Base-by-base conservation (phyloP, 2,797 vertebrate genomes). In the Triplophysa yarkandensis region DNA sequence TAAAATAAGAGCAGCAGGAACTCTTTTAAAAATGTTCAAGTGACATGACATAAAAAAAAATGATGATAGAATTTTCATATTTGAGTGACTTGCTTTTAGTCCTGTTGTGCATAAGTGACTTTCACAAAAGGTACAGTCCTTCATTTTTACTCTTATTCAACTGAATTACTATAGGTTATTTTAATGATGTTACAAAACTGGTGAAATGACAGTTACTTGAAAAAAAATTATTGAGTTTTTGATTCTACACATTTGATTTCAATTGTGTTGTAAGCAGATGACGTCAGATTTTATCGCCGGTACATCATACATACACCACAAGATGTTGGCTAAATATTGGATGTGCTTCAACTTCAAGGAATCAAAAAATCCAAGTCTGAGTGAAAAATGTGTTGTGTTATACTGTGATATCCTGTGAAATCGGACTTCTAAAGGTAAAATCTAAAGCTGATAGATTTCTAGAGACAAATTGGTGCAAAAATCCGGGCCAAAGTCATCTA, bases 31-130 rank as follows among this genome's bases (percentile, higher is more conserved):
- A 52, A 23, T 13, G 10, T 25, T 41, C 13, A 6, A 36, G 50
- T 4, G 17, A 54, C 21, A 54, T 54, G 23, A 23, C 74, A 63
- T n/a, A 23, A 69, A 77, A 79, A 28, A 17, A 23, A 39, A 11
- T 11, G 36, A 39, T 39, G 50, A 54, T 5, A 27, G 11, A 17
- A 55, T 55, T 55, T 30, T 55, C 9, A 55, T 55, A 28, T 30
- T 30, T 17, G 25, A 5, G 6, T 55, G 14, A 55, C 28, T 14
- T 54, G 6, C 6, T 25, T 54, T 14, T 2, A 28, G 44, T 19
- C 23, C 57, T 46, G 21, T 10, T 21, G 48, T 54, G 16, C 10
- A 9, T 16, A 28, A 25, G 27, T 30, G 43, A 36, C 21, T n/a
- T 58, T 27, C 8, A 28, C 4, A 19, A 52, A 27, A 2, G 6